A percentile compares a stretch with the other conserved stretches of the same genome.
Evolutionary conservation across 2,797 vertebrate genomes (phyloP).

Genomic region (Tadarida brasiliensis): DNA sequence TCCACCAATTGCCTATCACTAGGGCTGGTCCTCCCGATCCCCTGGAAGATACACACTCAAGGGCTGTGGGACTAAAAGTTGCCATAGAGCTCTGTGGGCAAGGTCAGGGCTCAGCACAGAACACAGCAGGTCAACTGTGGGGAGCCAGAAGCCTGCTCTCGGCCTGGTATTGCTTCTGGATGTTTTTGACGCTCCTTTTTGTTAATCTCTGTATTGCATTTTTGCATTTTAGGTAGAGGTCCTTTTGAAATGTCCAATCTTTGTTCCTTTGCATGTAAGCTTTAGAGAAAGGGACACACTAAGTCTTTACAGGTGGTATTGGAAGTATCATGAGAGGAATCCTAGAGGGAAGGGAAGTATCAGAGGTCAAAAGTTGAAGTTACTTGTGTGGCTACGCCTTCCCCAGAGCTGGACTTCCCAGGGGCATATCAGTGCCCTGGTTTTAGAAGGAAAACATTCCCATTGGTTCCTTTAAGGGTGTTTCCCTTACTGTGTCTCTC

Average conservation of each 20-base stretch:
- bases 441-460: conserved; percentile 47
- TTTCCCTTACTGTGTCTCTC: not conserved
- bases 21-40: not conserved
- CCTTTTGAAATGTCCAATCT: not conserved
- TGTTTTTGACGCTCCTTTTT: not conserved
- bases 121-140: not conserved
- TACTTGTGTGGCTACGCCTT: not conserved
- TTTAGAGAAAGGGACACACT: not conserved
- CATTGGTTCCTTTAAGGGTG: not conserved
- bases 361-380: not conserved
- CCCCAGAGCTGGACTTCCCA: not conserved
- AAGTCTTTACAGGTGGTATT: not conserved
- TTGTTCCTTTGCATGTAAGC: not conserved
- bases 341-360: not conserved
- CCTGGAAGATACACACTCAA: not conserved
- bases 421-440: not conserved
- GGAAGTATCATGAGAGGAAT: not conserved
- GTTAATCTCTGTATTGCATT: not conserved
- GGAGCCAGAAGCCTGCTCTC: not conserved
- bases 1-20: not conserved
- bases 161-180: not conserved
- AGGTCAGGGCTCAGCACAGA: not conserved
- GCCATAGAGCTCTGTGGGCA: not conserved
- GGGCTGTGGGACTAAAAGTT: not conserved
- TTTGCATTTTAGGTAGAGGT: not conserved